Evolutionary conservation across 2,888 invertebrate species (phyloP), one percentile per base, ranked within the genome.

Genomic region (Lasioglossum lativentre): DNA sequence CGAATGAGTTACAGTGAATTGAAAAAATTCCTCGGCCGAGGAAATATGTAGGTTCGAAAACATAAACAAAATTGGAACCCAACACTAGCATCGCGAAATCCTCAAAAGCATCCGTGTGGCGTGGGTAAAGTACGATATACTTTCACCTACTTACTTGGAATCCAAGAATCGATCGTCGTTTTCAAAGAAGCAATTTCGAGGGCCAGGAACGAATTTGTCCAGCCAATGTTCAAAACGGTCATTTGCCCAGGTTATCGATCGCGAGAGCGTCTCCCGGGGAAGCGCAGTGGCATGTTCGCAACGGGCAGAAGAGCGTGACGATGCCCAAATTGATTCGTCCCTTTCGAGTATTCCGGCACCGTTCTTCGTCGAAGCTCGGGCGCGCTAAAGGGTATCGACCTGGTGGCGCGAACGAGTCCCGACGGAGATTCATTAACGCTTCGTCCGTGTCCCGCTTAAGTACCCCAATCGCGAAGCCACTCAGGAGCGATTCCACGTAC

Each of bases 401-500:
- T 74, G 52, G 56, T 81, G 78, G 85, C 75, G 82, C 84, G 86
- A 85, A 89, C 87, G 80, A 89, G 85, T 88, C 90, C 86, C 89
- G 85, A 86, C 86, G 90, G 89, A 90, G 89, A 90, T 91, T 91
- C 90, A 90, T 91, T 91, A 91, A 91, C 90, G 90, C 90, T 90
- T 90, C 86, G 86, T 59, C 87, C 87, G 87, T 90, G 90, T 91
- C 86, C 90, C 89, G 90, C 80, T 91, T 90, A 89, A 91, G 90
- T 90, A 90, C 90, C 89, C 90, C 90, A 90, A 90, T 91, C 86
- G 90, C 86, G 90, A 88, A 91, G 87, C 89, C 90, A 91, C 90
- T 91, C 88, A 88, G 86, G 79, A 86, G 86, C 85, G 89, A 86
- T 85, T 90, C 84, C 85, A 87, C 88, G 87, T 83, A 86, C 85